Evolutionary conservation across 35 echinoderm and acorn worm genomes (phyloP).

Genomic region (Chiridota heheva): DNA sequence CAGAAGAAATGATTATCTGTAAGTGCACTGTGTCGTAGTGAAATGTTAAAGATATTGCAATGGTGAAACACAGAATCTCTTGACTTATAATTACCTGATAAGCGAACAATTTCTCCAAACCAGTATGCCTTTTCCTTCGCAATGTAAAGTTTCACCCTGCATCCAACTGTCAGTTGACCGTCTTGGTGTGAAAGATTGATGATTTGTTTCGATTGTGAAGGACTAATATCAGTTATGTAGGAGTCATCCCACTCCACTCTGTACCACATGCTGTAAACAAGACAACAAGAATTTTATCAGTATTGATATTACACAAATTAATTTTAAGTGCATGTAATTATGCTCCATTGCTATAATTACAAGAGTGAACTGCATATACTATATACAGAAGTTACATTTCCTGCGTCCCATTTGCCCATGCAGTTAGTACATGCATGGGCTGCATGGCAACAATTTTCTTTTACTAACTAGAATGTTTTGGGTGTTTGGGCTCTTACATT

Average conservation of each 20-base stretch:
- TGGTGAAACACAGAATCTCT: not conserved
- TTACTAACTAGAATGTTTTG: too few relatives aligned
- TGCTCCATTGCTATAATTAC: too few relatives aligned
- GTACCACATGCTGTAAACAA: constrained; percentile 12
- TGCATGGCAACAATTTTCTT: too few relatives aligned
- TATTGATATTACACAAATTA: too few relatives aligned
- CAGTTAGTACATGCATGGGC: too few relatives aligned
- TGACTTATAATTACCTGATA: not conserved
- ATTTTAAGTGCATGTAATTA: too few relatives aligned
- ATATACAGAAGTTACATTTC: too few relatives aligned
- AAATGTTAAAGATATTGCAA: not conserved
- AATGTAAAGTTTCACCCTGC: not conserved
- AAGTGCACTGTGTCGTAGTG: not conserved
- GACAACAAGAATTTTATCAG: too few relatives aligned
- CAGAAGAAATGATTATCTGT: not conserved
- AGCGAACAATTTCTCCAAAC: constrained; percentile 5
- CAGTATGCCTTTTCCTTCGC: not conserved
- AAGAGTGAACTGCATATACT: too few relatives aligned
- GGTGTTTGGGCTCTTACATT: too few relatives aligned
- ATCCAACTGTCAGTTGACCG: not conserved
- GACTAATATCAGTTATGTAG: not conserved
- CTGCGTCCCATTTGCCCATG: too few relatives aligned
- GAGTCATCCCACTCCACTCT: constrained; percentile 13
- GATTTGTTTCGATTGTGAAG: not conserved
- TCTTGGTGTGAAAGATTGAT: not conserved